Evolutionary conservation across 2,113 vertebrate species (phyloP).

Genomic region (Cercopithecus mona): DNA sequence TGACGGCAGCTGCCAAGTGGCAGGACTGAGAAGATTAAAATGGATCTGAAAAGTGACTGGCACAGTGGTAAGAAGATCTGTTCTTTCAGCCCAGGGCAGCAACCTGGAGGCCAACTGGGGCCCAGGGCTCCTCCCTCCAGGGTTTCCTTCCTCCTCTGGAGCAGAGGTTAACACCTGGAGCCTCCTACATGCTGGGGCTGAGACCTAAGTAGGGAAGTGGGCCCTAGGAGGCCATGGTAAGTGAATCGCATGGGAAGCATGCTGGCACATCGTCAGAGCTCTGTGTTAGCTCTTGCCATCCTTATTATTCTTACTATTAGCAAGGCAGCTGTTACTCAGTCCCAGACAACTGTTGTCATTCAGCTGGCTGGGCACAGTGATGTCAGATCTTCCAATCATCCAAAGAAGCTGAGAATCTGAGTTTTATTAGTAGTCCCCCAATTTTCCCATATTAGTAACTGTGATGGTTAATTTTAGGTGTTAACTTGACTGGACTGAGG

Average conservation of each 20-base stretch:
- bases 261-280: background rate
- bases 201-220: background rate
- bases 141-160: background rate
- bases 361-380: background rate
- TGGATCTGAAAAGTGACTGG: background rate
- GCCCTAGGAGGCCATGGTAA: fast-evolving
- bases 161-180: background rate
- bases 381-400: background rate
- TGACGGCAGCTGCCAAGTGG: background rate
- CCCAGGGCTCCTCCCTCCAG: background rate
- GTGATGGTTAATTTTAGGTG: background rate
- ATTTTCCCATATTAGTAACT: background rate
- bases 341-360: background rate
- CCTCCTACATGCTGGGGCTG: too few relatives aligned
- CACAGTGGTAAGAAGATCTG: background rate
- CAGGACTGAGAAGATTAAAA: background rate
- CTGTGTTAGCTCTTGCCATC: background rate
- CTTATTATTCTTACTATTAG: background rate
- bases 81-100: background rate
- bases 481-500: background rate
- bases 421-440: background rate
- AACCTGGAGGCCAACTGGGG: background rate
- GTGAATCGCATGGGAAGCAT: fast-evolving
- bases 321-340: background rate
- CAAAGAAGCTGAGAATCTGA: background rate